These are phyloP conservation scores for Hypotaenidia philippensis DNA, from an alignment of 2,797 vertebrate genomes.

Conservation along the genomic window DNA sequence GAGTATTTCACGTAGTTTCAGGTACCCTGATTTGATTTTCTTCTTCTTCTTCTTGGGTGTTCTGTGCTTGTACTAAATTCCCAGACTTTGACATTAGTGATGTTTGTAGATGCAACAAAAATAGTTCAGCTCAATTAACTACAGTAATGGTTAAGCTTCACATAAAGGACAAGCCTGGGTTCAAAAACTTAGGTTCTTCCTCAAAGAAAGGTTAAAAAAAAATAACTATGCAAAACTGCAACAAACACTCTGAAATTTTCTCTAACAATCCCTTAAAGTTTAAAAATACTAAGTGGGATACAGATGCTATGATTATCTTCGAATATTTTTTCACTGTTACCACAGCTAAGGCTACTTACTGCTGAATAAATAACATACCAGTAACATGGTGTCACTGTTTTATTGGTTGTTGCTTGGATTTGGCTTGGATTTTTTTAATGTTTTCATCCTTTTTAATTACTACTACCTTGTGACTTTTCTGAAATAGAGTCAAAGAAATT, in stretches of 20 bases:
- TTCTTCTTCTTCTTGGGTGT: not conserved
- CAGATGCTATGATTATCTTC: not conserved
- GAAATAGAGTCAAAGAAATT: not conserved
- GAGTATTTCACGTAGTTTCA: not conserved
- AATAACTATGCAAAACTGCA: not conserved
- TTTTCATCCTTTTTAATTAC: not conserved
- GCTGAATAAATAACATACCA: not conserved
- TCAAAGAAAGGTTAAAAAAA: not conserved
- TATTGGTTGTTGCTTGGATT: not conserved
- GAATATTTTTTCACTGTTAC: not conserved
- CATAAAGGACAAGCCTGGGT: not conserved
- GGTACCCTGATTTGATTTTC: not conserved
- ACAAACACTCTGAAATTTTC: not conserved
- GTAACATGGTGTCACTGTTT: not conserved
- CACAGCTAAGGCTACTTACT: not conserved
- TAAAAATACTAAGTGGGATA: not conserved
- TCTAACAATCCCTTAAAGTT: not conserved
- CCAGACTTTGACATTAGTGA: not conserved
- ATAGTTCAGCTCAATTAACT: not conserved
- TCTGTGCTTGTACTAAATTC: not conserved
- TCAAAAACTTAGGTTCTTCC: not conserved
- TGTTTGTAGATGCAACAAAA: not conserved
- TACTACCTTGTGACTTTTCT: not conserved
- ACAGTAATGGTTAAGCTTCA: not conserved
- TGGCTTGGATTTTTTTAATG: not conserved